Conservation (phyloP, 2,113 vertebrate species). For the Hemichromis elongatus region DNA sequence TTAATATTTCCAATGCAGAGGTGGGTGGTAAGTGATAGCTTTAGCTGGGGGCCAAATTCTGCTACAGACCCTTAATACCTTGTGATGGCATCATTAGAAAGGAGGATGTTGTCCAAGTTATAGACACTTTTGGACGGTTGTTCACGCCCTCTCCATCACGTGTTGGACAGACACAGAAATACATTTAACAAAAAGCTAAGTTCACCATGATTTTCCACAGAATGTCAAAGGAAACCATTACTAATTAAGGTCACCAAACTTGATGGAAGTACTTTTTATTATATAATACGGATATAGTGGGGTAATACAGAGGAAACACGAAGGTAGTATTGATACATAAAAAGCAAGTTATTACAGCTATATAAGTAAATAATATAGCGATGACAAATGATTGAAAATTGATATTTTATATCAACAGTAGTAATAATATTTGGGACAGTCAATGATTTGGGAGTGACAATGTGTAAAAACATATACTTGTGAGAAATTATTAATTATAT, state of each 20-base stretch:
- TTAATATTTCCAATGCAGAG: too few relatives aligned
- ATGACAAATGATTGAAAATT: not conserved
- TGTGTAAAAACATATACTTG: not conserved
- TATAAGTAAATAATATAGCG: not conserved
- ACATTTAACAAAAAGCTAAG: not conserved
- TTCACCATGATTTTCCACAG: not conserved
- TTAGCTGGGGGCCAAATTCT: too few relatives aligned
- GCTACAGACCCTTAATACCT: too few relatives aligned
- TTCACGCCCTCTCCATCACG: not conserved
- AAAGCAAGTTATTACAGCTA: not conserved
- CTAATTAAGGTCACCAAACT: not conserved
- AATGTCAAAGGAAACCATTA: not conserved
- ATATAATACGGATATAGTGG: not conserved
- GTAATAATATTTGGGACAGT: not conserved
- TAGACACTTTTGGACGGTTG: not conserved
- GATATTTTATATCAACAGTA: not conserved
- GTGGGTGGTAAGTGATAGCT: too few relatives aligned
- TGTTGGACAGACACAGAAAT: not conserved
- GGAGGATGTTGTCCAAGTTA: too few relatives aligned
- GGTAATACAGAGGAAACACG: not conserved
- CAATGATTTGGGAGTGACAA: not conserved
- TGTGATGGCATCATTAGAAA: too few relatives aligned
- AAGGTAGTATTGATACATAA: not conserved
- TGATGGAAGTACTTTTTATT: not conserved
- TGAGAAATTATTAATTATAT: not conserved